phyloP scores from a whole-genome alignment of 2,888 invertebrate genomes.

The Xylophagus ater region DNA sequence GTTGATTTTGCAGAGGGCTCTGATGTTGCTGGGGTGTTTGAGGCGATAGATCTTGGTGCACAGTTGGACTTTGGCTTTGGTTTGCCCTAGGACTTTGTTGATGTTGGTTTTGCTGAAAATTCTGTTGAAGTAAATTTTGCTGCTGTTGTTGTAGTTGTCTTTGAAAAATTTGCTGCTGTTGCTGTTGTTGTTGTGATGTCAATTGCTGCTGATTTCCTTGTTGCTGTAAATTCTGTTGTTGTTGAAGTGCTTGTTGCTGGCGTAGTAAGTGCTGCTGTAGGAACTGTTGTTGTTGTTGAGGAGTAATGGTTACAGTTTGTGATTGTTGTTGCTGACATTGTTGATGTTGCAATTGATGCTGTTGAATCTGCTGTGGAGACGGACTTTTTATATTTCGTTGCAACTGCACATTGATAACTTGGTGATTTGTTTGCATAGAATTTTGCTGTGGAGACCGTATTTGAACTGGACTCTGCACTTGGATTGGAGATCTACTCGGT shows the following conservation, averaged over 20 bases:
- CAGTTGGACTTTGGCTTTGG: conserved; percentile 34
- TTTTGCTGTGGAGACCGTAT: conserved; percentile 25
- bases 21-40: conserved; percentile 31
- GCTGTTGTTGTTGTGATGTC: conserved; percentile 30
- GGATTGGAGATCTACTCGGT: conserved; percentile 41
- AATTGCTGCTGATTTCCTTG: conserved; percentile 31
- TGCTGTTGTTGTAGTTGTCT: conserved; percentile 49
- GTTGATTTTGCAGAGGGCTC: conserved; percentile 26
- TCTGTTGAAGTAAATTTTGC: conserved; percentile 32
- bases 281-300: conserved; percentile 27
- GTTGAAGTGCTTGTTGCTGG: conserved; percentile 19
- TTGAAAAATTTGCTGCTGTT: conserved; percentile 40
- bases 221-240: conserved; percentile 29
- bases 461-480: conserved; percentile 23
- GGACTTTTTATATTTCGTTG: conserved; percentile 11
- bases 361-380: conserved; percentile 16
- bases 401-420: conserved; percentile 6
- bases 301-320: conserved; percentile 28
- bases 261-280: conserved; percentile 27
- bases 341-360: conserved; percentile 19
- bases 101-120: conserved; percentile 37
- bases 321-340: conserved; percentile 23
- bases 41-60: conserved; percentile 30
- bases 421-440: conserved; percentile 7
- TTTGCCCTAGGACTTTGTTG: conserved; percentile 32